Evolutionary conservation across 2,888 invertebrate genomes (phyloP).

Genomic region (Dynastes grantii): DNA sequence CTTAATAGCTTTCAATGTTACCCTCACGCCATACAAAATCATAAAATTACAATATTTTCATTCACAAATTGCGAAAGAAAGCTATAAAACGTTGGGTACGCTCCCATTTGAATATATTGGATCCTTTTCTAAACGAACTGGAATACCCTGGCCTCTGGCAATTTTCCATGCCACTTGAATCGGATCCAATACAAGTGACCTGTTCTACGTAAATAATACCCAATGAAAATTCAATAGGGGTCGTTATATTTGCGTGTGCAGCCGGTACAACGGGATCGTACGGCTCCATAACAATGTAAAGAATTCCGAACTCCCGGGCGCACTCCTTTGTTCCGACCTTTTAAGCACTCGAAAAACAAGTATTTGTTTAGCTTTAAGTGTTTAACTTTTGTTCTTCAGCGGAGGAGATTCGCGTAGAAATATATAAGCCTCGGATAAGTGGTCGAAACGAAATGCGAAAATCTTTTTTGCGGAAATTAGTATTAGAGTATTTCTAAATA

Average conservation of each 20-base stretch:
- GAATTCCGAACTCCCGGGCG: slow-evolving; percentile 6
- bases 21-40: too few relatives aligned
- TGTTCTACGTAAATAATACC: slow-evolving; percentile 39
- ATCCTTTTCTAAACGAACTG: slow-evolving; percentile 6
- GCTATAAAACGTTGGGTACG: background rate
- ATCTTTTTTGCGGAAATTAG: background rate
- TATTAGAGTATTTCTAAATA: background rate
- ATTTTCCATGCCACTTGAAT: slow-evolving; percentile 34
- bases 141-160: slow-evolving; percentile 15
- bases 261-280: background rate
- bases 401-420: background rate
- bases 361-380: slow-evolving; percentile 37
- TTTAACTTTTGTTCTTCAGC: slow-evolving; percentile 28
- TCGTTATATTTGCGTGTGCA: slow-evolving; percentile 37
- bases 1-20: too few relatives aligned
- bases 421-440: slow-evolving; percentile 18
- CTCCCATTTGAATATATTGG: slow-evolving; percentile 26
- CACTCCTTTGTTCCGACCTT: slow-evolving; percentile 32
- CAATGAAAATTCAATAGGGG: slow-evolving; percentile 43
- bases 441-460: background rate
- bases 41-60: slow-evolving; percentile 15
- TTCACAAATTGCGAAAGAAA: slow-evolving; percentile 18
- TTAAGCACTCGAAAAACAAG: slow-evolving; percentile 33
- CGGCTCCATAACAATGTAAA: slow-evolving; percentile 41
- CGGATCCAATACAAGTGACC: slow-evolving; percentile 43